A percentile compares a stretch with the other conserved stretches of the same genome.
These are phyloP conservation scores for Machimus atricapillus DNA, from an alignment of 2,888 invertebrate genomes.

Conservation along the genomic window DNA sequence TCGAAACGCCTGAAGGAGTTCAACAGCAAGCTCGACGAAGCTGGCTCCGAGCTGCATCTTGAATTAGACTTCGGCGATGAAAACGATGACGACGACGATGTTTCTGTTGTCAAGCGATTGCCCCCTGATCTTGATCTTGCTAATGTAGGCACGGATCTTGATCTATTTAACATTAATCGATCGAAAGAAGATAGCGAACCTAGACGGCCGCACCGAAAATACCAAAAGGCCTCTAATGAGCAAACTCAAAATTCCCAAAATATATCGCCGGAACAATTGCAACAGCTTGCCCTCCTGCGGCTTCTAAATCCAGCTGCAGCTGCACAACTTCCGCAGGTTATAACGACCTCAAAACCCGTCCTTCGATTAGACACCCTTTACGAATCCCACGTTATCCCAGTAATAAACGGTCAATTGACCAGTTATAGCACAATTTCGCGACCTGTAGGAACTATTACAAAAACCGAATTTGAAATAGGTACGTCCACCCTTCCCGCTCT, in stretches of 20 bases:
- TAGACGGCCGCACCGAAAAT: slow-evolving; percentile 54
- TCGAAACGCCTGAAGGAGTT: slow-evolving; percentile 88
- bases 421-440: slow-evolving; percentile 80
- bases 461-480: slow-evolving; percentile 79
- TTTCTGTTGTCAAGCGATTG: slow-evolving; percentile 59
- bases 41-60: slow-evolving; percentile 84
- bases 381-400: slow-evolving; percentile 82
- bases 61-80: slow-evolving; percentile 87
- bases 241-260: slow-evolving; percentile 56
- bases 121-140: slow-evolving; percentile 75
- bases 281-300: slow-evolving; percentile 76
- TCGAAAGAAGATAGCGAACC: slow-evolving; percentile 67
- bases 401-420: slow-evolving; percentile 78
- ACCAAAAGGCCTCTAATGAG: slow-evolving; percentile 31
- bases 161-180: slow-evolving; percentile 74
- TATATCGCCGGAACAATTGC: slow-evolving; percentile 69
- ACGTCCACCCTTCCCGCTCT: slow-evolving; percentile 73
- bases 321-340: slow-evolving; percentile 72
- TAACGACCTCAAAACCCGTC: slow-evolving; percentile 81
- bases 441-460: slow-evolving; percentile 78
- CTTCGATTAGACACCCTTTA: slow-evolving; percentile 79
- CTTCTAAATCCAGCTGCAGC: slow-evolving; percentile 73
- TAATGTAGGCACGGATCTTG: slow-evolving; percentile 75
- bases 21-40: slow-evolving; percentile 85
- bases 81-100: slow-evolving; percentile 69